Conservation (phyloP, 2,113 vertebrate species). For the Geococcyx californianus region DNA sequence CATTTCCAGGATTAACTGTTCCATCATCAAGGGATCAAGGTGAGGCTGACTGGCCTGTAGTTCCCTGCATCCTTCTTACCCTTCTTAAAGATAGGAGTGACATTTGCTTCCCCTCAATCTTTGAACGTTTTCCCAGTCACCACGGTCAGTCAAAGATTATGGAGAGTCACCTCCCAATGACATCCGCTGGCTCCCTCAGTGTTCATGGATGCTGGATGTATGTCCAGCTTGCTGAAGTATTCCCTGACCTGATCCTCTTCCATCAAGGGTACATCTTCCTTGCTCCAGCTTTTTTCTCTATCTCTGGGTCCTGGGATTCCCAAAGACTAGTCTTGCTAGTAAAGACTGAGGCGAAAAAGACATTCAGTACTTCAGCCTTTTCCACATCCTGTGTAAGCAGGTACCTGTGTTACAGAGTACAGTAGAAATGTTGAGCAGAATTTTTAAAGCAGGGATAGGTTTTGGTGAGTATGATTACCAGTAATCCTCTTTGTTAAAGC, state of each 20-base stretch:
- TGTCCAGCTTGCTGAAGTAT: not conserved
- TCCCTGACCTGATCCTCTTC: not conserved
- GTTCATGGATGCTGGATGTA: not conserved
- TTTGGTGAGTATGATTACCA: not conserved
- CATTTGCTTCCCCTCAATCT: not conserved
- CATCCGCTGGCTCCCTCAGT: not conserved
- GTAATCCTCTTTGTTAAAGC: not conserved
- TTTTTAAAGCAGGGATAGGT: not conserved
- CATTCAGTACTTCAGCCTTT: not conserved
- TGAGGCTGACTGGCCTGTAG: not conserved
- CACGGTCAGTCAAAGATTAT: not conserved
- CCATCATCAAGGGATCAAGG: not conserved
- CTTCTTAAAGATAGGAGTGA: not conserved
- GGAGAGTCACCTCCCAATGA: not conserved
- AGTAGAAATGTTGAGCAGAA: not conserved
- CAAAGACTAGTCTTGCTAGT: not conserved
- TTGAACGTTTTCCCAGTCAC: not conserved
- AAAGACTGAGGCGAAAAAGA: not conserved
- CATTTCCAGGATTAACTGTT: not conserved
- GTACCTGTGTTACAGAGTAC: not conserved
- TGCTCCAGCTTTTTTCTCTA: not conserved
- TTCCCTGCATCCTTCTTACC: not conserved
- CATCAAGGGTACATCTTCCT: not conserved
- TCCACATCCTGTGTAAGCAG: not conserved
- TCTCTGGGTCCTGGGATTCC: not conserved